These are phyloP conservation scores for Carcina quercana DNA, from an alignment of 2,888 invertebrate genomes.

Conservation along the genomic window DNA sequence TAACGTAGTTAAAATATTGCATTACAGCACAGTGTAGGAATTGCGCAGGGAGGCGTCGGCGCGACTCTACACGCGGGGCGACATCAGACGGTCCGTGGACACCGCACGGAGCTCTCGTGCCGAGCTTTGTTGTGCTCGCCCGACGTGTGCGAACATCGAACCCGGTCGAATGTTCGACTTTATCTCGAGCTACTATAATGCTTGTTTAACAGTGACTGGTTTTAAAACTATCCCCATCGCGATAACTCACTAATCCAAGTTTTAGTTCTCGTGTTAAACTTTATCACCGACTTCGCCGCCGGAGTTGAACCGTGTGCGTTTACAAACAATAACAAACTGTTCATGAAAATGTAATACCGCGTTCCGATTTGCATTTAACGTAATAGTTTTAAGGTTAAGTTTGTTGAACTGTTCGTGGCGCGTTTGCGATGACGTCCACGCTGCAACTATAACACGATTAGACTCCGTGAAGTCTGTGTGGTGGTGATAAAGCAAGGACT, in stretches of 20 bases:
- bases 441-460: constrained; percentile 63
- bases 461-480: constrained; percentile 54
- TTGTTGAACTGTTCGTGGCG: constrained; percentile 64
- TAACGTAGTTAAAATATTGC: constrained; percentile 24
- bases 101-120: constrained; percentile 37
- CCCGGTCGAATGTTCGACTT: too few relatives aligned
- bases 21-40: constrained; percentile 33
- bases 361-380: constrained; percentile 23
- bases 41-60: constrained; percentile 60
- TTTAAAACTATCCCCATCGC: too few relatives aligned
- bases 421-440: constrained; percentile 47
- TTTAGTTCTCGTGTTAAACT: constrained; percentile 6
- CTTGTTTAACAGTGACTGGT: too few relatives aligned
- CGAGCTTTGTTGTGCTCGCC: too few relatives aligned
- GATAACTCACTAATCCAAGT: too few relatives aligned
- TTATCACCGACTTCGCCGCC: constrained; percentile 4
- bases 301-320: constrained; percentile 17
- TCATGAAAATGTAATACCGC: constrained; percentile 21
- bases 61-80: constrained; percentile 12
- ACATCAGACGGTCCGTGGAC: constrained; percentile 44
- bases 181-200: too few relatives aligned
- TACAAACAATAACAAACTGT: constrained; percentile 21
- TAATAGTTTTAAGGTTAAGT: constrained; percentile 40
- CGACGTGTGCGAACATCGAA: too few relatives aligned
- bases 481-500: too few relatives aligned